These are phyloP conservation scores for Avahi laniger DNA, from an alignment of 2,797 vertebrate species.

Conservation along the genomic window DNA sequence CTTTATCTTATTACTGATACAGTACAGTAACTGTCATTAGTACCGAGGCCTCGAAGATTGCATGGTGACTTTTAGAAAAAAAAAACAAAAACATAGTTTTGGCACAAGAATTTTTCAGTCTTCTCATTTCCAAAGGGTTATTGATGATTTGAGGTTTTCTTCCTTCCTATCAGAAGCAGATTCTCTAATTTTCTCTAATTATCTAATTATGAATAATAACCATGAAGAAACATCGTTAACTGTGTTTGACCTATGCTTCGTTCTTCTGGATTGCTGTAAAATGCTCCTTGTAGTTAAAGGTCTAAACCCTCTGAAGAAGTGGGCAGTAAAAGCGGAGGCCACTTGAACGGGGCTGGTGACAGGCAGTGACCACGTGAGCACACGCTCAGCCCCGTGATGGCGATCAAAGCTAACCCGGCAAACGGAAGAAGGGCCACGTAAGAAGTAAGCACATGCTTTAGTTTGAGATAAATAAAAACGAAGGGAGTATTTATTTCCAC, in stretches of 20 bases:
- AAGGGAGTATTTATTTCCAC: background rate
- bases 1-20: background rate
- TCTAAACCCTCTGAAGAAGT: background rate
- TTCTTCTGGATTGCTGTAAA: background rate
- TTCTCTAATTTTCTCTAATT: constrained; percentile 15
- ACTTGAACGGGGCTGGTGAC: rapidly evolving
- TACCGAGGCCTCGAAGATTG: background rate
- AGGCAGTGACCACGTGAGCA: too few species aligned
- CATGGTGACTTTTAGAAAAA: background rate
- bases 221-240: background rate
- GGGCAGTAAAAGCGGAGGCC: background rate
- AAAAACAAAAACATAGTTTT: background rate
- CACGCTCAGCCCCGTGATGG: background rate
- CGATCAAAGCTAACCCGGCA: background rate
- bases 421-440: too few species aligned
- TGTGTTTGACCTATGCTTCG: background rate
- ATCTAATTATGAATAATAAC: background rate
- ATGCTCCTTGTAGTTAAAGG: background rate
- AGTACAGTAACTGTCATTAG: background rate
- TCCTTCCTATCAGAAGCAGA: background rate
- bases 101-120: background rate
- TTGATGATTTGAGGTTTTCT: background rate
- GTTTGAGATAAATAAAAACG: background rate
- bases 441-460: background rate
- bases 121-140: constrained; percentile 3